Evolutionary conservation across 2,113 vertebrate genomes (phyloP), one percentile per base, ranked within the genome.

Genomic region (Scophthalmus maximus): DNA sequence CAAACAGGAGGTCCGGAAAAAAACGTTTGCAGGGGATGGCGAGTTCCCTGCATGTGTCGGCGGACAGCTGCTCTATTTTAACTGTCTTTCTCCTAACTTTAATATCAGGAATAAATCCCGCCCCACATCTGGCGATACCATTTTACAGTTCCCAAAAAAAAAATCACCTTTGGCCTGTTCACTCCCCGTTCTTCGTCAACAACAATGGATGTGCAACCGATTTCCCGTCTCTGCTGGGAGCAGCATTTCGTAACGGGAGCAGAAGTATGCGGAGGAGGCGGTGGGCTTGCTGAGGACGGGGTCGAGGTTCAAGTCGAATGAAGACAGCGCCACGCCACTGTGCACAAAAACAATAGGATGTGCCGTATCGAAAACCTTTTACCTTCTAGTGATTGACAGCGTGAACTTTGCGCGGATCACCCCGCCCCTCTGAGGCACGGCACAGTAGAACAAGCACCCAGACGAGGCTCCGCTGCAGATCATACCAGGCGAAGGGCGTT

Each of bases 1-100:
- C 51, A 25, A 50, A 8, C 23, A 17, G 29, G 42, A 61, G 56
- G 49, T 67, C 63, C 67, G 76, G 80, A 85, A 83, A 75, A n/a
- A n/a, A n/a, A 66, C 23, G 29, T 70, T 56, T 61, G 68, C 34
- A 62, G 52, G 44, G 26, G 59, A 82, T 14, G 57, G 6, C 30
- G 36, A 52, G 56, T 51, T 53, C 47, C 50, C 38, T 9, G 27
- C 44, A 15, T 60, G n/a, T n/a, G n/a, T n/a, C 68, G 29, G 8
- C 51, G 38, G 52, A 55, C 52, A 55, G 52, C 26, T 64, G 20
- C 12, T 34, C 14, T 11, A 23, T 12, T 56, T 36, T 15, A n/a
- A 50, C 3, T 34, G 27, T 38, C 8, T n/a, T 68, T 38, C 66
- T 18, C 4, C 7, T 8, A 26, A 53, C 52, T 8, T 52, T 30